Evolutionary conservation across 2,113 vertebrate species (phyloP).

Genomic region (Nycticorax nycticorax): DNA sequence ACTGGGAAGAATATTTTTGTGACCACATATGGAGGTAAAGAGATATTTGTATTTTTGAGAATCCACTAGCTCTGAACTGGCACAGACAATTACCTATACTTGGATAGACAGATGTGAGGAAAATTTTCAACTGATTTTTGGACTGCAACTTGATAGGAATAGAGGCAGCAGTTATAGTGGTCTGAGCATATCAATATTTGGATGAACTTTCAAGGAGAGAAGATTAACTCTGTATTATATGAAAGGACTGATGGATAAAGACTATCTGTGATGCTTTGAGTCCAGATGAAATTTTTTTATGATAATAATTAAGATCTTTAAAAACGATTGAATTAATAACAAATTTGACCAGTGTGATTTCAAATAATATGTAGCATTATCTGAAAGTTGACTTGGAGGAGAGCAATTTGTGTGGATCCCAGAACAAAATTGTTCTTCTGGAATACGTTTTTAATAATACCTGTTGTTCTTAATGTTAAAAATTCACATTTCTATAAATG

Average conservation of each 20-base stretch:
- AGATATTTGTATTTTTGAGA: background rate
- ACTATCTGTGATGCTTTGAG: background rate
- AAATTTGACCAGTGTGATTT: background rate
- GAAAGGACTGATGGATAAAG: background rate
- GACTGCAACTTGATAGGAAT: background rate
- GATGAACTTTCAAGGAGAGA: background rate
- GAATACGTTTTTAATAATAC: background rate
- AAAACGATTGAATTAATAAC: background rate
- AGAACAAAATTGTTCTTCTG: background rate
- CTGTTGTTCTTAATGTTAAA: background rate
- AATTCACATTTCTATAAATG: background rate
- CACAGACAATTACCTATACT: background rate
- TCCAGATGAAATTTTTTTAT: background rate
- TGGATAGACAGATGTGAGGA: background rate
- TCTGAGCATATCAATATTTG: background rate
- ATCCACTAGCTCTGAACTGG: background rate
- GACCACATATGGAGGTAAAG: background rate
- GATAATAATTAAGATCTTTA: background rate
- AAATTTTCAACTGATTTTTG: background rate
- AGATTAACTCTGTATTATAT: background rate
- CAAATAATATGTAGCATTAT: background rate
- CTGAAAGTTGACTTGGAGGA: background rate
- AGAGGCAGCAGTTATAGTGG: background rate
- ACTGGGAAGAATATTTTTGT: background rate
- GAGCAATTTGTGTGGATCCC: background rate